Evolutionary conservation across 2,888 invertebrate species (phyloP), one percentile per base, ranked within the genome.

Genomic region (Clistopyga incitator): DNA sequence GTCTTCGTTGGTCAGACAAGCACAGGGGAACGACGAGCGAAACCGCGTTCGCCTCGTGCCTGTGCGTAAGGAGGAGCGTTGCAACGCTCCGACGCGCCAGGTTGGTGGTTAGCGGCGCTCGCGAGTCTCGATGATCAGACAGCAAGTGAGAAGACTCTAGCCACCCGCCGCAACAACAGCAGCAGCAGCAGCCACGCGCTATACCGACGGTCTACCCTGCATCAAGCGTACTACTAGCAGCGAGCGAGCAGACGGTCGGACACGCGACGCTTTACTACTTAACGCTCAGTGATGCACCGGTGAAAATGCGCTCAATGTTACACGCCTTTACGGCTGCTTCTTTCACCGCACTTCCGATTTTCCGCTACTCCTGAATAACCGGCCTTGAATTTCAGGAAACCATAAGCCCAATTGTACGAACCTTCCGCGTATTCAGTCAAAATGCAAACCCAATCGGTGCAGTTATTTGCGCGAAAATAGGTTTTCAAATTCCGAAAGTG

Each of bases 1-100:
- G 85, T 84, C 83, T 81, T 81, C 71, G 84, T 59, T 84, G 83
- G 84, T 85, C 85, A 78, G 86, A 86, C 85, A 83, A 78, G 84
- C 77, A 71, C 61, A 78, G 81, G 72, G 71, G 52, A 74, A 77
- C 75, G 79, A 74, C 76, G 79, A 59, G 71, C 59, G 47, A 70
- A 68, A 71, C 75, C 72, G 67, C 75, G 74, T 70, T 80, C 70
- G 59, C 23, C 72, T 84, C 75, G 79, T 59, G 78, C 72, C 70
- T 79, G 77, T 52, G 81, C 72, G 74, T 79, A 81, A 76, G 83
- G 85, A 78, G 82, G 59, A 78, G 83, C 56, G 67, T 65, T 42
- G 65, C 52, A 52, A 11, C 52, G 61, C 52, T 65, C 52, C 23
- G 59, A 74, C 25, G 54, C 71, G 68, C 38, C 42, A 34, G 64